A percentile compares a stretch with the other conserved stretches of the same genome.
These are phyloP conservation scores for Sapayoa aenigma DNA, from an alignment of 2,113 vertebrate genomes.

Conservation along the genomic window DNA sequence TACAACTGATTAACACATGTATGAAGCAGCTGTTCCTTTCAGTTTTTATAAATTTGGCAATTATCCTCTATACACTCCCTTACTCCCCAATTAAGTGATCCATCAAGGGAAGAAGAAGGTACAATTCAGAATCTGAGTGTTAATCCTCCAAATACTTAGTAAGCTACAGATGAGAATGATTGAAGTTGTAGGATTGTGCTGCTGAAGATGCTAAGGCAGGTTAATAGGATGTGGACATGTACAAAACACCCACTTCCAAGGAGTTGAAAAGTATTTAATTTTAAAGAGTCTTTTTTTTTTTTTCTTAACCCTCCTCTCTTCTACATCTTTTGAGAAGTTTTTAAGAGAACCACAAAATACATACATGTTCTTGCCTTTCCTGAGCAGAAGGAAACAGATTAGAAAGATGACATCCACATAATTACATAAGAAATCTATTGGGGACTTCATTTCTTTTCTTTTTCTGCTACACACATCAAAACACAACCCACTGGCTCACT, in stretches of 20 bases:
- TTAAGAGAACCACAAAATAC: neutral
- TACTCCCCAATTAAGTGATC: neutral
- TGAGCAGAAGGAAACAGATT: neutral
- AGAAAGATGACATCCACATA: neutral
- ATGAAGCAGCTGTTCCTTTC: neutral
- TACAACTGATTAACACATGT: neutral
- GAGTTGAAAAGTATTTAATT: neutral
- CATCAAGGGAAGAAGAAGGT: neutral
- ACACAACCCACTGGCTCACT: neutral
- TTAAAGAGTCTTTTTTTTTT: neutral
- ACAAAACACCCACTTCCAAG: neutral
- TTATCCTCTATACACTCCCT: neutral
- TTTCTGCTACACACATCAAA: neutral
- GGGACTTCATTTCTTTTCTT: neutral
- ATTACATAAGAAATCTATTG: neutral
- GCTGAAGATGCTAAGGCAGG: neutral
- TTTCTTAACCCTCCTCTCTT: neutral
- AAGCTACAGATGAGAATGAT: neutral
- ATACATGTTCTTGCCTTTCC: neutral
- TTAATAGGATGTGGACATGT: neutral
- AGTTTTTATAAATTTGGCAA: neutral
- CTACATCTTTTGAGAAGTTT: neutral
- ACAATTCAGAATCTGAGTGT: neutral
- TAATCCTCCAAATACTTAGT: neutral
- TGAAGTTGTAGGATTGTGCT: neutral